A percentile compares a stretch with the other conserved stretches of the same genome.
These are phyloP conservation scores for Quadroppia sp. DNA, from an alignment of 2,888 invertebrate species.

Conservation along the genomic window DNA sequence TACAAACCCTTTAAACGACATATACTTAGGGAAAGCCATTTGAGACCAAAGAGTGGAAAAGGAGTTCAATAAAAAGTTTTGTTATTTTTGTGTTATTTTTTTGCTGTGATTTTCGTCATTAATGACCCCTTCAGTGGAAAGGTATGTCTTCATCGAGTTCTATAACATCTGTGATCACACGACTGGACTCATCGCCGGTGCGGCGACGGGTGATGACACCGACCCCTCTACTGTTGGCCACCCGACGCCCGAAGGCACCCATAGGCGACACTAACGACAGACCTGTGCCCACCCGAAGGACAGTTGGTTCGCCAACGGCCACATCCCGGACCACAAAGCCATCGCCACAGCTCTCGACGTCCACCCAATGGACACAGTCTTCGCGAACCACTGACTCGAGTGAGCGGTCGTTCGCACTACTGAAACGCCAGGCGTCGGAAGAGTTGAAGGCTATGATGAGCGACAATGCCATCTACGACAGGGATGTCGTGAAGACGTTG, in stretches of 20 bases:
- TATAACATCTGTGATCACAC: conserved; percentile 11
- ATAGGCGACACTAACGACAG: too few species aligned
- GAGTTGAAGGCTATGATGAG: neutral
- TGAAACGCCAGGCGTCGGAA: neutral
- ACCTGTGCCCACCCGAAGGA: too few species aligned
- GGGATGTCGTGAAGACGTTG: too few species aligned
- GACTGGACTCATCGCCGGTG: conserved; percentile 27
- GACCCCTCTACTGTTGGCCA: conserved; percentile 6
- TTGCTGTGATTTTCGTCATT: conserved; percentile 72
- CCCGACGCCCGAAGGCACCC: neutral
- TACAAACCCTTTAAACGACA: too few species aligned
- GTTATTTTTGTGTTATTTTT: conserved; percentile 87
- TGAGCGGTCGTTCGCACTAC: neutral
- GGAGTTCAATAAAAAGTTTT: too few species aligned
- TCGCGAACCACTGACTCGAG: neutral
- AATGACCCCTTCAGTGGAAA: too few species aligned
- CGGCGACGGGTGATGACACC: conserved; percentile 13
- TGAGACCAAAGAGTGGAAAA: too few species aligned
- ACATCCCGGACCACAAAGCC: too few species aligned
- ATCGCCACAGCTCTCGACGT: too few species aligned
- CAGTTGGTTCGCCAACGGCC: too few species aligned
- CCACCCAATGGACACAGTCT: neutral
- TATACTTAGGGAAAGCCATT: too few species aligned
- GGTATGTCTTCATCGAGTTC: too few species aligned
- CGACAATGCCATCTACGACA: conserved; percentile 6